phyloP scores from a whole-genome alignment of 2,888 invertebrate genomes.

The Antitype chi region DNA sequence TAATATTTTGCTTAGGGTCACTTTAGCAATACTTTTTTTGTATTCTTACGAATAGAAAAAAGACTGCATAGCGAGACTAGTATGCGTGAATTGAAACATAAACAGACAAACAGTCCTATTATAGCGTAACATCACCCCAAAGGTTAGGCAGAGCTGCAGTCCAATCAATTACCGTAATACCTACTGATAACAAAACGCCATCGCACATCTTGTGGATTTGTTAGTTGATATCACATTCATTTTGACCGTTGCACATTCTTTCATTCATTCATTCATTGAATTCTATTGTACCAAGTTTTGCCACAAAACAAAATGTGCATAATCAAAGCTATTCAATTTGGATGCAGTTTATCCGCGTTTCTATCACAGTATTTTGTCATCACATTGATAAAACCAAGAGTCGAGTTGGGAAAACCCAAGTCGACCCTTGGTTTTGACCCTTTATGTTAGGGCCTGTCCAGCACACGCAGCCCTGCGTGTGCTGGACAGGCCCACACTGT shows the following conservation, averaged over 20 bases:
- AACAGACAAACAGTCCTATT: not conserved
- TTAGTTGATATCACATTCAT: not conserved
- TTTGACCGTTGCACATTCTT: conserved; percentile 2
- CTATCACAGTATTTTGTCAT: not conserved
- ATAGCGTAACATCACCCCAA: not conserved
- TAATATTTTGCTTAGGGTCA: not conserved
- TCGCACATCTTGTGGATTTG: not conserved
- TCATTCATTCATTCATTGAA: conserved; percentile 12
- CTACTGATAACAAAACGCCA: not conserved
- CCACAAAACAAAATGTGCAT: not conserved
- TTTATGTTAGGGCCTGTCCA: no score
- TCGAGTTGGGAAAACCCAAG: not conserved
- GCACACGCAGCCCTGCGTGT: not conserved
- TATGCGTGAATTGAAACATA: not conserved
- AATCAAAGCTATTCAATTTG: not conserved
- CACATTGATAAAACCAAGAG: not conserved
- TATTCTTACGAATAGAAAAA: not conserved
- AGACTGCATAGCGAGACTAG: not conserved
- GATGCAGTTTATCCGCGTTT: not conserved
- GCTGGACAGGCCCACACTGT: not conserved
- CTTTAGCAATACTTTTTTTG: not conserved
- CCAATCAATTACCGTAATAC: not conserved
- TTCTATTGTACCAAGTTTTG: not conserved
- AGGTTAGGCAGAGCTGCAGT: not conserved
- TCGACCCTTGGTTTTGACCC: no score